Evolutionary conservation across 1,140 invertebrate genomes (phyloP), one percentile per base, ranked within the genome.

Genomic region (Drosophila orena): DNA sequence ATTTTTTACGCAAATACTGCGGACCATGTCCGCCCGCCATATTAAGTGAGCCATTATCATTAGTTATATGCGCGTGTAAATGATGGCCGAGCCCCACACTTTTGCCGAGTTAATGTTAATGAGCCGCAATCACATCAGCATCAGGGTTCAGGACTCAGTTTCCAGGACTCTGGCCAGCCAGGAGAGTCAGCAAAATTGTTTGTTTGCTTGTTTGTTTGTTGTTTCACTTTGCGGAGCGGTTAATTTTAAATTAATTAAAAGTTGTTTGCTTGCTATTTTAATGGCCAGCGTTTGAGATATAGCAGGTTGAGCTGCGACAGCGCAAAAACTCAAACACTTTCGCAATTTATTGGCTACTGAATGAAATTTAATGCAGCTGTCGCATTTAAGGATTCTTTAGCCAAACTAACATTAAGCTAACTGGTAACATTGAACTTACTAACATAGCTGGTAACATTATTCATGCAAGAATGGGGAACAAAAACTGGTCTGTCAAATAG

Each of bases 31-130:
- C 68, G 52, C 54, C 24, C 44, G 64, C 61, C 79, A 77, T 81
- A 80, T 79, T 75, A 81, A 81, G 68, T 81, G 73, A 81, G 61
- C 74, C 61, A 81, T 81, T 81, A 81, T 68, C 79, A 81, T 77
- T 81, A 81, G 79, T 81, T 81, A 77, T 81, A 60, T 71, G 53
- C 40, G 60, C 69, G 54, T 59, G 55, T 70, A 47, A 54, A 50
- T 64, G 68, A 49, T 62, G 44, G 37, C 46, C 60, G 42, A 52
- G 59, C 59, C 71, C 43, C 50, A 56, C 20, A 53, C 22, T 43
- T 43, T 57, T 65, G 30, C 22, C 42, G 53, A 34, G 58, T 71
- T 59, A 64, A 57, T 72, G 72, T 77, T 77, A 81, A 81, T 81
- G 79, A 81, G 52, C 73, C 57, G 64, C 70, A 81, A 81, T 81